Percentiles rank a stretch among this genome's conserved stretches.
Conservation (phyloP, 2,888 invertebrate genomes). For the Dasysyrphus albostriatus region DNA sequence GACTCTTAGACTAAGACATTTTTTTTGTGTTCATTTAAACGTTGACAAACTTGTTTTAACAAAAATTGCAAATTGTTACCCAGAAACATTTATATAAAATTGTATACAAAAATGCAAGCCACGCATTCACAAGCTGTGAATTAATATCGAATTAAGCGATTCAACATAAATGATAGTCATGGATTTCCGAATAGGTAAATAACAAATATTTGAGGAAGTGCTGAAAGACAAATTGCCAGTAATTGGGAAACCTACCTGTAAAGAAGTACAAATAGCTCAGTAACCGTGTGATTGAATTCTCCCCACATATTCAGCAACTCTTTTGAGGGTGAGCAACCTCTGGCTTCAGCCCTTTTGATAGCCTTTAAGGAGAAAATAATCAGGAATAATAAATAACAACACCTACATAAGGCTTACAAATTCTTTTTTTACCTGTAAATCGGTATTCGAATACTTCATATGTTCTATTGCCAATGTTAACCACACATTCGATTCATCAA, state of each 20-base stretch:
- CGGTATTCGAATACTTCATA: slow-evolving; percentile 87
- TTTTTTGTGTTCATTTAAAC: too few relatives aligned
- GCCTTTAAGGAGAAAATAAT: slow-evolving; percentile 82
- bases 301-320: slow-evolving; percentile 92
- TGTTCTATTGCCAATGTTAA: slow-evolving; percentile 88
- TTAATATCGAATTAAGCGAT: too few relatives aligned
- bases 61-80: background rate
- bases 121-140: background rate
- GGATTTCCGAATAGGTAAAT: background rate
- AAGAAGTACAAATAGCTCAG: slow-evolving; percentile 91
- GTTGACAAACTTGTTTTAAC: background rate
- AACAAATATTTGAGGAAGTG: background rate
- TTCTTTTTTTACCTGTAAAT: slow-evolving; percentile 79
- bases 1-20: too few relatives aligned
- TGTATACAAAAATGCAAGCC: background rate
- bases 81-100: background rate
- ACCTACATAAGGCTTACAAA: background rate
- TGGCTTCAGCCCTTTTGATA: slow-evolving; percentile 85
- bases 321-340: slow-evolving; percentile 88
- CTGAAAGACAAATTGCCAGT: background rate
- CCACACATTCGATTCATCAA: slow-evolving; percentile 93
- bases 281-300: slow-evolving; percentile 91
- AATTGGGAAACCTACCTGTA: slow-evolving; percentile 78
- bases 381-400: background rate
- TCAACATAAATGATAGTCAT: background rate